Percentiles rank a stretch among this genome's conserved stretches.
These are phyloP conservation scores for Hypocryptadius cinnamomeus DNA, from an alignment of 2,113 vertebrate species.

Conservation along the genomic window DNA sequence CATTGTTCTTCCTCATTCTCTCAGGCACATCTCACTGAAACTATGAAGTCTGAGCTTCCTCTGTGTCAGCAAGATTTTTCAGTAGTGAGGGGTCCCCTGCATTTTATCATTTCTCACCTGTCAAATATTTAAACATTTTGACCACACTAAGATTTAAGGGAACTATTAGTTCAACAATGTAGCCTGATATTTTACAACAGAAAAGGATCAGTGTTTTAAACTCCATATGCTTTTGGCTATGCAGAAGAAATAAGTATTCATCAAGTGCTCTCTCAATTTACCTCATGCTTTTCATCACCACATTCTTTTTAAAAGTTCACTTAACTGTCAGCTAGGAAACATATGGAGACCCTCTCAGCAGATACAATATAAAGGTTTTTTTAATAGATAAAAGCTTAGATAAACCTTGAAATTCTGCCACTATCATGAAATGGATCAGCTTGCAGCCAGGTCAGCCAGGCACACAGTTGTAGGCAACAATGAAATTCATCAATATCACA, in stretches of 20 bases:
- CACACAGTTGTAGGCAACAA: neutral
- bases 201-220: neutral
- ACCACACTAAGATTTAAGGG: neutral
- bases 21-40: neutral
- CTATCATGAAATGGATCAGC: neutral
- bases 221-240: neutral
- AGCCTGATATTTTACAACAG: neutral
- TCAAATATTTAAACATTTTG: neutral
- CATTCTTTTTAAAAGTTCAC: neutral
- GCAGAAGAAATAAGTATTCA: neutral
- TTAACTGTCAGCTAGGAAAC: neutral
- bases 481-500: neutral
- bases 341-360: neutral
- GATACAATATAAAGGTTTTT: neutral
- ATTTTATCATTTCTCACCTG: neutral
- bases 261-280: neutral
- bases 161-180: neutral
- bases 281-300: neutral
- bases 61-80: neutral
- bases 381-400: neutral
- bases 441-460: constrained; percentile 6
- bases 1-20: neutral
- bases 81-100: neutral
- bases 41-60: neutral
- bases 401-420: neutral